Evolutionary conservation across 2,797 vertebrate species (phyloP).

Genomic region (Staurois parvus): DNA sequence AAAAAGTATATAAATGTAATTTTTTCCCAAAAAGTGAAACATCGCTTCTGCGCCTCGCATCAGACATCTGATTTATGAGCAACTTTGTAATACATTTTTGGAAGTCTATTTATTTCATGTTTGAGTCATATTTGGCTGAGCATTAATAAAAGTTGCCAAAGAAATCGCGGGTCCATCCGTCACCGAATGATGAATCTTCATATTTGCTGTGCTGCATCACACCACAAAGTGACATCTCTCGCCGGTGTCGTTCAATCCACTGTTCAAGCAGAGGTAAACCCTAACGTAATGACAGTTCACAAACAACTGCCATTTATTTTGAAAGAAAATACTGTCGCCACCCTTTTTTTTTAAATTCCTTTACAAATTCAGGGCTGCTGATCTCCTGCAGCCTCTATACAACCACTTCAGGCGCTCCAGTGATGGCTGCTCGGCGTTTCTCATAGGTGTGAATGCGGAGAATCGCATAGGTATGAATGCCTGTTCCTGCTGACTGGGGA

Average conservation of each 20-base stretch:
- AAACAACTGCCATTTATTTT: too few species aligned
- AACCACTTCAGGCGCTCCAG: too few species aligned
- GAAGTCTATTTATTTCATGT: not conserved
- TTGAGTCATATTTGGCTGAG: not conserved
- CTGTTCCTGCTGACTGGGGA: too few species aligned
- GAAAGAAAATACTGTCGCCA: too few species aligned
- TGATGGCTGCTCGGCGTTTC: too few species aligned
- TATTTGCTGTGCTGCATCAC: not conserved
- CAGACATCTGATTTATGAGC: not conserved
- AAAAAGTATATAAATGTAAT: not conserved
- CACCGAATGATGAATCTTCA: slow-evolving; percentile 22
- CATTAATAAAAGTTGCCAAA: not conserved
- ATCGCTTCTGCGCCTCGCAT: not conserved
- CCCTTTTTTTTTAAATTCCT: too few species aligned
- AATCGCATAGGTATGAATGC: too few species aligned
- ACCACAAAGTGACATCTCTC: not conserved
- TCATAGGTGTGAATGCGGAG: too few species aligned
- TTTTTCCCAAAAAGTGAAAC: not conserved
- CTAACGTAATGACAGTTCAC: too few species aligned
- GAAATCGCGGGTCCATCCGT: not conserved
- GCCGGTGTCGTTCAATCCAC: not conserved
- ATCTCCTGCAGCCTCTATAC: too few species aligned
- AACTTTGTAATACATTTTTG: not conserved
- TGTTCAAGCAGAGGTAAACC: too few species aligned
- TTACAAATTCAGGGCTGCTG: too few species aligned